Evolutionary conservation across 2,797 vertebrate species (phyloP).

Genomic region (Acanthornis magna): DNA sequence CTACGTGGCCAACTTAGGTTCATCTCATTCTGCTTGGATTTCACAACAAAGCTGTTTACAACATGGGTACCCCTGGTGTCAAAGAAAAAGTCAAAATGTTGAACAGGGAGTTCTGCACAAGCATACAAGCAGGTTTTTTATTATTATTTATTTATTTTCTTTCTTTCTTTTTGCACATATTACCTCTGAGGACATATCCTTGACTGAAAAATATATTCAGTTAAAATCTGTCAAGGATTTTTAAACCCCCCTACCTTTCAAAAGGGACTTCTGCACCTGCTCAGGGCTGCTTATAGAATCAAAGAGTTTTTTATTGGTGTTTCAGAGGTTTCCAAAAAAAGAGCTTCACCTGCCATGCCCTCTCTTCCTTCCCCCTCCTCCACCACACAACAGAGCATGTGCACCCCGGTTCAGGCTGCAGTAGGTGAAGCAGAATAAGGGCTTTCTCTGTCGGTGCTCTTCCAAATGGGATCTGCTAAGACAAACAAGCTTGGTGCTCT

Average conservation of each 20-base stretch:
- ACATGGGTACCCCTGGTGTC: rapidly evolving
- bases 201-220: background rate
- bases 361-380: background rate
- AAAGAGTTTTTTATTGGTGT: background rate
- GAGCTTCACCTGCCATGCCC: background rate
- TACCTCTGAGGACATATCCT: background rate
- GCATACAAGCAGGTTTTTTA: background rate
- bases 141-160: too few relatives aligned
- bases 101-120: background rate
- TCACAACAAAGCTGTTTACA: background rate
- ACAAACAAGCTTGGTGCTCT: too few relatives aligned
- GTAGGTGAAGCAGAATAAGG: background rate
- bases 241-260: background rate
- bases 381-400: rapidly evolving
- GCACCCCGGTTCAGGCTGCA: background rate
- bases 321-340: background rate
- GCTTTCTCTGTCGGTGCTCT: rapidly evolving
- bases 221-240: background rate
- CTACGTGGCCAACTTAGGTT: background rate
- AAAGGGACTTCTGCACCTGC: background rate
- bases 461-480: background rate
- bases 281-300: background rate
- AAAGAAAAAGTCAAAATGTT: background rate
- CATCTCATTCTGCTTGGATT: background rate
- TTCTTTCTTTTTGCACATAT: background rate